Evolutionary conservation across 2,113 vertebrate species (phyloP).

Genomic region (Microcebus jonahi): DNA sequence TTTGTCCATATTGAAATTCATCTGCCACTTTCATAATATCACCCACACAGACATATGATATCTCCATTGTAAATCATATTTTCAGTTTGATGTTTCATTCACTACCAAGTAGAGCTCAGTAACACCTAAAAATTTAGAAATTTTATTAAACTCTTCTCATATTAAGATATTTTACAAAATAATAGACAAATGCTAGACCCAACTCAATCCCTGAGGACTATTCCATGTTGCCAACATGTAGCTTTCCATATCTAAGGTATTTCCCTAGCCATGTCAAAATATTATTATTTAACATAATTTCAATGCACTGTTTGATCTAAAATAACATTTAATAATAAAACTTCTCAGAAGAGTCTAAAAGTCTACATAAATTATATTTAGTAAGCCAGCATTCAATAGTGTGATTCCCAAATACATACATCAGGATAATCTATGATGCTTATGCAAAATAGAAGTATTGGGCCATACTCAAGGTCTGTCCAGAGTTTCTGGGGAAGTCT

Average conservation of each 20-base stretch:
- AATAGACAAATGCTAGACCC: not conserved
- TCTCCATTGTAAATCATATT: not conserved
- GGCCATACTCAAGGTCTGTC: not conserved
- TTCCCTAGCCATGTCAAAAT: not conserved
- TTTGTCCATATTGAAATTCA: conserved; percentile 23
- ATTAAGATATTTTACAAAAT: not conserved
- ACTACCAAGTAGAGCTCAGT: not conserved
- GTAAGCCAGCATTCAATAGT: not conserved
- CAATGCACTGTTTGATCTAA: not conserved
- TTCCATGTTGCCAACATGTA: not conserved
- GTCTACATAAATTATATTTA: not conserved
- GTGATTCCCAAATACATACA: not conserved
- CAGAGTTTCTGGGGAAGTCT: not conserved
- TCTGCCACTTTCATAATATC: not conserved
- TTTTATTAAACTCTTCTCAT: not conserved
- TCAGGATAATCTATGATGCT: not conserved
- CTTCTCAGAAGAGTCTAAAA: not conserved
- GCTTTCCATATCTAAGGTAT: not conserved
- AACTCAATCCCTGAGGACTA: not conserved
- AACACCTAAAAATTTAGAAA: not conserved
- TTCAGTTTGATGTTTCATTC: not conserved
- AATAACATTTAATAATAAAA: not conserved
- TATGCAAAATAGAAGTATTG: not conserved
- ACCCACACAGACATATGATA: not conserved
- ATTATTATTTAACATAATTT: not conserved